Conservation (phyloP, 2,888 invertebrate genomes). For the Agrypnus murinus region DNA sequence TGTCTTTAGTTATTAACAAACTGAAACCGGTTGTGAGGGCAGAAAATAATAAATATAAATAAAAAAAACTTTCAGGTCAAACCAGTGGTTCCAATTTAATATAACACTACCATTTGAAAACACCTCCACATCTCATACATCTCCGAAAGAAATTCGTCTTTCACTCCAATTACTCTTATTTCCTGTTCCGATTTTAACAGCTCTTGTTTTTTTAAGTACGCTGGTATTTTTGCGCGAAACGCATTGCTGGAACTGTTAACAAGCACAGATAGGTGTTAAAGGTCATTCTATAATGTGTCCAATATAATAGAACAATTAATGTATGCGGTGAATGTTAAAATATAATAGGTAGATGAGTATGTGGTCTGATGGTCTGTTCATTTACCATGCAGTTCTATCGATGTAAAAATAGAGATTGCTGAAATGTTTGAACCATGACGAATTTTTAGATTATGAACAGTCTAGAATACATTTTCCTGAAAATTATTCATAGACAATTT, state of each 20-base stretch:
- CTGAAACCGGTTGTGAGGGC: constrained; percentile 63
- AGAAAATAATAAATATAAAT: constrained; percentile 44
- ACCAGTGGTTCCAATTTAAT: constrained; percentile 59
- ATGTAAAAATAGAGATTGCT: too few species aligned
- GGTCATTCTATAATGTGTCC: constrained; percentile 14
- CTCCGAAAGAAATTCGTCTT: neutral
- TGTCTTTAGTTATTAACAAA: constrained; percentile 61
- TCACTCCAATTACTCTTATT: too few species aligned
- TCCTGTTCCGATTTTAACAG: too few species aligned
- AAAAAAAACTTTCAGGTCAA: constrained; percentile 62
- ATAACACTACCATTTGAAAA: constrained; percentile 53
- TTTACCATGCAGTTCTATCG: neutral
- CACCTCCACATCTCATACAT: constrained; percentile 50
- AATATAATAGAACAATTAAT: constrained; percentile 15
- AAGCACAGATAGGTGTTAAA: constrained; percentile 19
- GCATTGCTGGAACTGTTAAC: neutral
- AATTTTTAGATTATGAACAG: too few species aligned
- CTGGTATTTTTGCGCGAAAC: neutral
- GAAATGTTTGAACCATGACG: too few species aligned
- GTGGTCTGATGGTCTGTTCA: neutral
- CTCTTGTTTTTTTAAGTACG: too few species aligned
- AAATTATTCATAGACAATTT: too few species aligned
- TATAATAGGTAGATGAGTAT: neutral
- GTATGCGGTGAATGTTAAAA: neutral
- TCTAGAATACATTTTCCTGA: too few species aligned